Evolutionary conservation across 2,888 invertebrate genomes (phyloP).

Genomic region (Timandra comae): DNA sequence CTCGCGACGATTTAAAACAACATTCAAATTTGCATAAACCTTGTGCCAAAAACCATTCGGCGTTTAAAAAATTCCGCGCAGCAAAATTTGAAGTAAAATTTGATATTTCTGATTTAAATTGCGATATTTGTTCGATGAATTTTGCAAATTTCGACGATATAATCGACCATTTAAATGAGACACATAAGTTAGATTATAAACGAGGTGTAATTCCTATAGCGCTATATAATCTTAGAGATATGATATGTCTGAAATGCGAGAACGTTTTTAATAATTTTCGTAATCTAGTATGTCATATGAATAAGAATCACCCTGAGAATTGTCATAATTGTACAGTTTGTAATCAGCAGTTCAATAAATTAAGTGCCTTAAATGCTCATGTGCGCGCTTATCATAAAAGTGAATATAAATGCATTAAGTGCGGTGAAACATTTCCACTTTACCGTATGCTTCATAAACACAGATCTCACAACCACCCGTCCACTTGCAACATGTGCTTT

Average conservation of each 20-base stretch:
- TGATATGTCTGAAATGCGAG: constrained; percentile 48
- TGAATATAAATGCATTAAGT: constrained; percentile 41
- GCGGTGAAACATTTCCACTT: constrained; percentile 33
- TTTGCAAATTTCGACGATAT: constrained; percentile 22
- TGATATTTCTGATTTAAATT: constrained; percentile 41
- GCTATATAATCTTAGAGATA: constrained; percentile 42
- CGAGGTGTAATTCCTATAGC: constrained; percentile 34
- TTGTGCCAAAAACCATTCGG: constrained; percentile 39
- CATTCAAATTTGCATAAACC: constrained; percentile 49
- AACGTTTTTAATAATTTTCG: constrained; percentile 37
- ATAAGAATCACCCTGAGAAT: constrained; percentile 37
- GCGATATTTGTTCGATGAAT: constrained; percentile 38
- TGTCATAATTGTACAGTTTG: constrained; percentile 43
- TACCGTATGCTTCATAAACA: constrained; percentile 39
- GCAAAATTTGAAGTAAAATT: constrained; percentile 47
- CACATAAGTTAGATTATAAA: constrained; percentile 44
- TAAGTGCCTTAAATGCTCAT: constrained; percentile 45
- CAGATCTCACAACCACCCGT: constrained; percentile 40
- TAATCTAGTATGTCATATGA: constrained; percentile 48
- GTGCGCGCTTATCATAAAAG: constrained; percentile 39
- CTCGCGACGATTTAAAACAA: constrained; percentile 34
- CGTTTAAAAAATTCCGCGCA: constrained; percentile 39
- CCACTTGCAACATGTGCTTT: constrained; percentile 53
- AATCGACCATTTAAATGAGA: constrained; percentile 34
- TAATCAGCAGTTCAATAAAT: constrained; percentile 44